Base-by-base conservation (phyloP, 2,113 vertebrate species). In the Aphyosemion australe region DNA sequence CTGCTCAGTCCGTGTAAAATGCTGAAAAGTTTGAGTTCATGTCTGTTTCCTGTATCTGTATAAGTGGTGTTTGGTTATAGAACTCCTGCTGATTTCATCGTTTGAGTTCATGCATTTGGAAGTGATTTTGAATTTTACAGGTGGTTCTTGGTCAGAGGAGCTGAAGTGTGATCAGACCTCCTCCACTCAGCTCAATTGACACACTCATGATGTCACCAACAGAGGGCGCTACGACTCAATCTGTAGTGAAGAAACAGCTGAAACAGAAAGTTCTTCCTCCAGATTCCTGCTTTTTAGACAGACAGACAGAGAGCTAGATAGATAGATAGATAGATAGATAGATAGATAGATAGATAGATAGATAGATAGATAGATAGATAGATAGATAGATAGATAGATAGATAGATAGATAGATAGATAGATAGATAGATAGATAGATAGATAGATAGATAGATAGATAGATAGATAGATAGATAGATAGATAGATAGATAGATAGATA, bases 191-290 rank as follows among this genome's bases (percentile, higher is more conserved):
- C 11, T 41, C 39, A 41, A 3, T 2, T 42, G 10, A 42, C 64
- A 75, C 61, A 72, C 43, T 63, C 52, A 41, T 2, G 1, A 2
- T 76, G 47, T 49, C 16, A 53, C 80, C 92, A 88, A 91, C 72
- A 93, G 92, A 92, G 91, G 92, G 91, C 89, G 90, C 91, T 84
- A 88, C 61, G 41, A 84, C 72, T 86, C 90, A 92, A 90, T 91
- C 48, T 79, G 84, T 88, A 80, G 66, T 42, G 12, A 7, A 12
- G 5, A 34, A 37, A 4, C 1, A 62, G 56, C 59, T 37, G 19
- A 75, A 20, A 5, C 63, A 26, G 14, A 69, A 69, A 21, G 26
- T 31, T 51, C 55, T 70, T 67, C 59, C 5, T 41, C 37, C 7
- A 11, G 49, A 72, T 83, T 61, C 70, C 75, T 65, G 76, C 11